Evolutionary conservation across 2,888 invertebrate species (phyloP), one percentile per base, ranked within the genome.

Genomic region (Heliconius hortense): DNA sequence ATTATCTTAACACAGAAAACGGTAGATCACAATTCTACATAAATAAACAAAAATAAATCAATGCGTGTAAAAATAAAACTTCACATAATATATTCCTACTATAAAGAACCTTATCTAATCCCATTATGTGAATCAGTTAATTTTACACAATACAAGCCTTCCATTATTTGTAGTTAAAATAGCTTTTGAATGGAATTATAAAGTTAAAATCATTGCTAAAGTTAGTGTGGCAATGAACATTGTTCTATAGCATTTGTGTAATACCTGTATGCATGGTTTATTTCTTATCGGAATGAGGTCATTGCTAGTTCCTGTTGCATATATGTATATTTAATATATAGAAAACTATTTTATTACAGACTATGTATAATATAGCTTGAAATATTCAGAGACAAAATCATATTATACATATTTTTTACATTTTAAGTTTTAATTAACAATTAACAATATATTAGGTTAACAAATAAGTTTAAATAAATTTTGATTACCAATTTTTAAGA

Each of bases 231-330:
- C 48, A 74, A 74, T 70, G 53, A 53, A 21, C 63, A 53, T 26
- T 64, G 69, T 70, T 63, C 62, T 13, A 15, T 39, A 26, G 53
- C 43, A 43, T 39, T 71, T 24, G 28, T 21, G 35, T 53, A 56
- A 69, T 63, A 74, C 74, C 74, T 74, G 53, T 74, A 15, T 1
- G 11, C 71, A 71, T 39, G 53, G 62, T 74, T 35, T 75, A 26
- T 68, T 62, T 67, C 56, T 76, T 76, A 77, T 76, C 76, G 35
- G 74, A 64, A 77, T 78, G 75, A 75, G 10, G 62, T 79, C 76
- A 78, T 66, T 72, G 31, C 48, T 69, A 64, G 71, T 76, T 73
- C 77, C 78, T 69, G 64, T 72, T 48, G 28, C 21, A 18, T 72
- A 71, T 67, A 39, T 56, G 11, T 39, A 24, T 43, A 28, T 53